Base-by-base conservation (phyloP, 2,113 vertebrate genomes). In the Polypterus senegalus region DNA sequence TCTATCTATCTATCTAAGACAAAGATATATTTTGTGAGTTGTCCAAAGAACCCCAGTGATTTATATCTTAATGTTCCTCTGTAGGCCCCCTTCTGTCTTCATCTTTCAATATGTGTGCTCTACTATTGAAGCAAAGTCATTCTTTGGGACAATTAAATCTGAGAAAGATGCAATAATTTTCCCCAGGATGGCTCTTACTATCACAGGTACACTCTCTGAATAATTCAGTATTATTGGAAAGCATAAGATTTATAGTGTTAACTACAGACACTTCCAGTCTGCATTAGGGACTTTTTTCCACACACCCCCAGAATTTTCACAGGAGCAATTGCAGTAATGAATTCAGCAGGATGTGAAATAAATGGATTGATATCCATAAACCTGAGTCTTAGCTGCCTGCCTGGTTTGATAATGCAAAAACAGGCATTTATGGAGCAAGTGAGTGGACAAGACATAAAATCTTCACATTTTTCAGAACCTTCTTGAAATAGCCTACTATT, bases 1-100 rank as follows among this genome's bases (percentile, higher is more conserved):
- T 57, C 55, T 46, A 60, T 58, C 60, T 66, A 49, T 10, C 47
- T 48, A n/a, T 49, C 27, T 27, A 27, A 27, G 27, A 27, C 27
- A 27, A 27, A 27, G 27, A 27, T 27, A 27, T 27, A 27, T 27
- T 27, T 27, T 27, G 27, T 27, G 27, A 27, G 27, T 27, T 27
- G 27, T 27, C 27, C 27, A 27, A 2, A 27, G 27, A 27, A 27
- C 27, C 27, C 27, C 27, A 27, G 27, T 27, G 27, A 27, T 27
- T 27, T 27, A 27, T 27, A 27, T 27, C 27, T 27, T 27, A 27
- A 27, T 27, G 27, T 27, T 27, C 27, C 27, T 27, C 27, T 27
- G 27, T 27, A 27, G 27, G 27, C 27, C 59, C n/a, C 10, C 8
- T 9, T n/a, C 27, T 27, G 27, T 27, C 27, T 27, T 27, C 27